These are phyloP conservation scores for Rhopilema esculentum DNA, from an alignment of 30 jellyfish, hydroid and myxozoan species.

Conservation along the genomic window DNA sequence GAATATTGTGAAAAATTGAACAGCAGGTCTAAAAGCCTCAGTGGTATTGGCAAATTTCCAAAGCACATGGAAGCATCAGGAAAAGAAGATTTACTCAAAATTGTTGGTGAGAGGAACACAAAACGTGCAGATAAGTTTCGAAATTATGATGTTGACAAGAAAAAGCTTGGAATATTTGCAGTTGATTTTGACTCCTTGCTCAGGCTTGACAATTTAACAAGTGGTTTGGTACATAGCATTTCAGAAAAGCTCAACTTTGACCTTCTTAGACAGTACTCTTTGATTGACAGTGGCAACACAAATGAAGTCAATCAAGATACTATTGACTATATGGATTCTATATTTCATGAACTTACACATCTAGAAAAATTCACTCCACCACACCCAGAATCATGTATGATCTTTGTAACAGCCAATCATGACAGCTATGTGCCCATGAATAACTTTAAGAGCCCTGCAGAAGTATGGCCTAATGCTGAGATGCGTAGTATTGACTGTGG, in stretches of 20 bases:
- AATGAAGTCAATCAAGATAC: constrained; percentile 61
- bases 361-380: constrained; percentile 78
- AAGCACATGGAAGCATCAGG: constrained; percentile 9
- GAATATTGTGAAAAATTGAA: constrained; percentile 24
- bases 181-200: constrained; percentile 66
- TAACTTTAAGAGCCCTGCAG: constrained; percentile 68
- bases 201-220: constrained; percentile 53
- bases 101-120: constrained; percentile 20
- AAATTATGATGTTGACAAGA: constrained; percentile 64
- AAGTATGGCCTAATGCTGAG: constrained; percentile 74
- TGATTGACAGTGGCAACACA: constrained; percentile 14
- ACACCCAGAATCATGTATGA: constrained; percentile 64
- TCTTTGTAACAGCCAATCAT: constrained; percentile 81
- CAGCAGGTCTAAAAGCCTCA: background rate
- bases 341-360: constrained; percentile 86
- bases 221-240: constrained; percentile 48
- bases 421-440: constrained; percentile 86
- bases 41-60: background rate
- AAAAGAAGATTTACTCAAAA: constrained; percentile 10
- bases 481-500: constrained; percentile 90
- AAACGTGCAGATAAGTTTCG: background rate
- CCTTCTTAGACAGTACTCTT: constrained; percentile 49
- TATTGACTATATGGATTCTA: constrained; percentile 74
- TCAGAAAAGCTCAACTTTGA: constrained; percentile 71
- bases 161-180: constrained; percentile 73